Evolutionary conservation across 92 coral and sea anemone species (phyloP).

Genomic region (Diadumene lineata): DNA sequence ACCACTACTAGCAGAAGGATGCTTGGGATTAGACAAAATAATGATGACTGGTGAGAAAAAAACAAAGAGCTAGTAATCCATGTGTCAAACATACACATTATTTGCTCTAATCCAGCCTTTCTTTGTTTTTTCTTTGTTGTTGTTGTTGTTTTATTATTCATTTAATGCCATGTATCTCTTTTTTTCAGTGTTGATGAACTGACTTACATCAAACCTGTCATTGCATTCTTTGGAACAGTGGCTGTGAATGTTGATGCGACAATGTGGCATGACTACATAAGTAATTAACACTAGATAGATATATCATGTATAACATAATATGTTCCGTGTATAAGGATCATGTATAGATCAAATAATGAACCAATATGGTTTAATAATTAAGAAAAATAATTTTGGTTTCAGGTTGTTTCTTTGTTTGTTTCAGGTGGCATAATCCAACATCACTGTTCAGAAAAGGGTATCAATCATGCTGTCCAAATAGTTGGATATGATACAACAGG

Average conservation of each 20-base stretch:
- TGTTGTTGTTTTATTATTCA: neutral
- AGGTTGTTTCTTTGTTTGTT: neutral
- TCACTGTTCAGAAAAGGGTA: slow-evolving; percentile 77
- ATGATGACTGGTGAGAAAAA: too few species aligned
- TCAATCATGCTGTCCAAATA: slow-evolving; percentile 91
- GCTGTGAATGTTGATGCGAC: slow-evolving; percentile 93
- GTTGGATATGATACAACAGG: slow-evolving; percentile 84
- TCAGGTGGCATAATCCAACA: slow-evolving; percentile 94
- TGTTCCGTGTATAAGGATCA: too few species aligned
- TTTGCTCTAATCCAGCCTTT: too few species aligned
- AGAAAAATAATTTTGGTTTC: too few species aligned
- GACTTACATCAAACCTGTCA: slow-evolving; percentile 39
- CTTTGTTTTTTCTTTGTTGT: too few species aligned
- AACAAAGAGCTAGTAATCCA: too few species aligned
- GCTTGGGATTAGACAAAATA: too few species aligned
- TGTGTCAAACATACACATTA: too few species aligned
- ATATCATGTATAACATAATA: too few species aligned
- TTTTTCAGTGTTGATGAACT: slow-evolving; percentile 40
- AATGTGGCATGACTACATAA: slow-evolving; percentile 95
- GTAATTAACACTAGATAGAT: slow-evolving; percentile 50
- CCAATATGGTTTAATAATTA: neutral
- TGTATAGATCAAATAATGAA: too few species aligned
- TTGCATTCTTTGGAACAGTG: slow-evolving; percentile 74
- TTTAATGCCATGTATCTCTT: neutral
- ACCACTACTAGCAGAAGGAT: too few species aligned